These are phyloP conservation scores for Aplysia californica DNA, from an alignment of 1,140 invertebrate species.

Conservation along the genomic window DNA sequence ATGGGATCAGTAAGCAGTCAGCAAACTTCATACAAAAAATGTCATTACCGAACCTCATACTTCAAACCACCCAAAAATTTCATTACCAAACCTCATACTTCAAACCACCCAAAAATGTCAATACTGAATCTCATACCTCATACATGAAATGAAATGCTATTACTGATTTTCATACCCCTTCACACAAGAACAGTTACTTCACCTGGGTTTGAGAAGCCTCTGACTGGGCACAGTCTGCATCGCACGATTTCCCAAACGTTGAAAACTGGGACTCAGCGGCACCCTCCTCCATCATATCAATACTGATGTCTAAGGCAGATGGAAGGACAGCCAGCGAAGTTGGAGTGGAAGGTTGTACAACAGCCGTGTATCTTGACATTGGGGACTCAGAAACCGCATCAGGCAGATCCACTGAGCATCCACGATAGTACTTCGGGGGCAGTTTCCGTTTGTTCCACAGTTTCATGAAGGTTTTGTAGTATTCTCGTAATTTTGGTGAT, in stretches of 20 bases:
- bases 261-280: conserved; percentile 47
- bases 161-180: too few species aligned
- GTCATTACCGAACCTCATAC: too few species aligned
- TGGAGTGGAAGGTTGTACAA: not conserved
- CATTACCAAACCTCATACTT: too few species aligned
- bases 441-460: conserved; percentile 56
- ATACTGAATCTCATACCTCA: too few species aligned
- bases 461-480: conserved; percentile 50
- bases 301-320: not conserved
- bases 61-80: too few species aligned
- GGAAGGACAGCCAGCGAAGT: not conserved
- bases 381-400: conserved; percentile 1
- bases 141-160: too few species aligned
- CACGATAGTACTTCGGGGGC: conserved; percentile 24
- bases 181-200: too few species aligned
- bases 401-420: not conserved
- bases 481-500: conserved; percentile 46
- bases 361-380: not conserved
- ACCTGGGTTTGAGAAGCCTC: too few species aligned
- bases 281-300: conserved; percentile 18
- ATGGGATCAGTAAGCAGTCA: too few species aligned
- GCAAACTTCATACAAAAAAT: too few species aligned
- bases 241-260: conserved; percentile 51
- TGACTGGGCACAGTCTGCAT: too few species aligned
- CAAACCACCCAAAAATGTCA: too few species aligned